Base-by-base conservation (phyloP, 2,888 invertebrate genomes). In the Crocallis elinguaria region DNA sequence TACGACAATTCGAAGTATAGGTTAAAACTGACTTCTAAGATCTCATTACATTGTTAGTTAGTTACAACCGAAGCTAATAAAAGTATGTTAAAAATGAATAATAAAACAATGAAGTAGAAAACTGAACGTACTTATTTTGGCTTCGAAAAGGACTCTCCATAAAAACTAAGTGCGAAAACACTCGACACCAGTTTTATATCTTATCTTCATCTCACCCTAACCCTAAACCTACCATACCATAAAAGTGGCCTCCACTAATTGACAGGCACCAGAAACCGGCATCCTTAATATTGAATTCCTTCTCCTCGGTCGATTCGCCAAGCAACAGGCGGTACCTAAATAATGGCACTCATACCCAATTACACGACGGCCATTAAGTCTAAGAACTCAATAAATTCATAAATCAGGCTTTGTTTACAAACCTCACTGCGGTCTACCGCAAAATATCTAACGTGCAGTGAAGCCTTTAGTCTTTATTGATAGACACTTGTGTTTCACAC, bases 311-410 rank as follows among this genome's bases (percentile, higher is more conserved):
- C 13, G 19, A 11, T 12, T 13, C 37, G 46, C 37, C 45, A 45
- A 56, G 60, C 63, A 63, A 60, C 58, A 60, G 60, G 58, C 57
- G n/a, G 7, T 30, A 12, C 37, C 12, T 25, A 30, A 30, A 32
- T 39, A 39, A 39, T 25, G 30, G 30, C 42, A 36, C 21, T 13
- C 37, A 38, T 44, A 32, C 44, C 32, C 33, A 32, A 33, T 39
- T 32, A 38, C 38, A 32, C 12, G 33, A 35, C 12, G 27, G 39
- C 39, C 35, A 39, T 44, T 51, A 45, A n/a, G 39, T 39, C 44
- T 30, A 12, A 38, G 32, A 44, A 39, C 45, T 51, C 39, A 27
- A 39, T 37, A 37, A 42, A 37, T 27, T 36, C 35, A 50, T 44
- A 14, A 49, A 13, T 33, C 14, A 44, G 16, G 23, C 25, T 51